Evolutionary conservation across 2,113 vertebrate species (phyloP).

Genomic region (Aythya baeri): DNA sequence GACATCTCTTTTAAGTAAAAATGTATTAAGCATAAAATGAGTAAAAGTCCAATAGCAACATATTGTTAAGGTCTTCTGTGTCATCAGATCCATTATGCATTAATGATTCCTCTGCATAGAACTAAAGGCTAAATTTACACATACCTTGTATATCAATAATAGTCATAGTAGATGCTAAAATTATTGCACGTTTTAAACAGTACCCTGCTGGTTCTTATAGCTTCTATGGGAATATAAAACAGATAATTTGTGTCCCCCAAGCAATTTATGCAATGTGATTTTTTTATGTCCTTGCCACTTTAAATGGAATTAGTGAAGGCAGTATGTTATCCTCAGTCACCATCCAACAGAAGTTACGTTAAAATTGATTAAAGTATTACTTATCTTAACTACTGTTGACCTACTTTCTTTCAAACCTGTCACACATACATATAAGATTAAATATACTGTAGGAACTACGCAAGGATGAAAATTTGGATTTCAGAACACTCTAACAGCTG

Average conservation of each 20-base stretch:
- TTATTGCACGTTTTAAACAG: background rate
- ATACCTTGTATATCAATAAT: background rate
- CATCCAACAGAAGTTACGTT: constrained; percentile 61
- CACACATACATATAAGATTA: constrained; percentile 40
- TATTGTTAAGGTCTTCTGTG: background rate
- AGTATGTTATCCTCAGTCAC: constrained; percentile 32
- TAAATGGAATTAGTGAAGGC: constrained; percentile 57
- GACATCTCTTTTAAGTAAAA: background rate
- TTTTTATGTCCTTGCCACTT: constrained; percentile 38
- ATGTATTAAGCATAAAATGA: background rate
- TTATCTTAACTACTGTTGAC: constrained; percentile 71
- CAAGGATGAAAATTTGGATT: background rate
- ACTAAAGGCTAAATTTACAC: background rate
- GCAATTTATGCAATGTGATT: constrained; percentile 24
- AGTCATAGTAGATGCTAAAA: background rate
- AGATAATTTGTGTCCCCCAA: constrained; percentile 47
- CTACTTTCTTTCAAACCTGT: constrained; percentile 67
- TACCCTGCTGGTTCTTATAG: background rate
- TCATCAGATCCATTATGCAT: background rate
- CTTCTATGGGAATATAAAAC: constrained; percentile 34
- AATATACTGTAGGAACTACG: background rate
- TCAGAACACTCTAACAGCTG: background rate
- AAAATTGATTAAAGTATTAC: constrained; percentile 73
- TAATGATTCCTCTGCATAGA: background rate
- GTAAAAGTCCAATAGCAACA: background rate